phyloP scores from a whole-genome alignment of 1,140 invertebrate species.

The Battus philenor region DNA sequence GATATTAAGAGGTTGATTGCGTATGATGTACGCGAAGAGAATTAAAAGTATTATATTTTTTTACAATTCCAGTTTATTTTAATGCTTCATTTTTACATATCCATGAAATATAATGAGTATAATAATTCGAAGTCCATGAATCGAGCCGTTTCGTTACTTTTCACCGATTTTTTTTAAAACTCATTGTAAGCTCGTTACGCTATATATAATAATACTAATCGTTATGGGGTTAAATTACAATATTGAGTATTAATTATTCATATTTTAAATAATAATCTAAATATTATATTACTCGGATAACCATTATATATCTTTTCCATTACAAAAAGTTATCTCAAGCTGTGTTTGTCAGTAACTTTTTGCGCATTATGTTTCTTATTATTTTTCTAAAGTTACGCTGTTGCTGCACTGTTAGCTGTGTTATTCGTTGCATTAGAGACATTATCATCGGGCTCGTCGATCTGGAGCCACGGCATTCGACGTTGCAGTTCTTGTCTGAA shows the following conservation, averaged over 20 bases:
- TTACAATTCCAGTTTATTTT: slow-evolving; percentile 9
- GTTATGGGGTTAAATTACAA: slow-evolving; percentile 9
- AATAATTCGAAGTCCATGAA: slow-evolving; percentile 10
- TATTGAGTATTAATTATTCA: slow-evolving; percentile 4
- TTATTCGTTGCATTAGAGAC: slow-evolving; percentile 54
- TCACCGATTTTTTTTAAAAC: slow-evolving; percentile 2
- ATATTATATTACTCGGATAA: background rate
- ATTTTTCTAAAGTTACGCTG: slow-evolving; percentile 32
- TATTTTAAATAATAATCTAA: slow-evolving; percentile 3
- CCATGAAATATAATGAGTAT: slow-evolving; percentile 3
- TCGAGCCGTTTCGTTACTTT: slow-evolving; percentile 1
- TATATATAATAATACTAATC: slow-evolving; percentile 3
- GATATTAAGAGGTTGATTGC: too few species aligned
- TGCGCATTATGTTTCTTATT: slow-evolving; percentile 1
- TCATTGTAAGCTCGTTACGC: slow-evolving; percentile 27
- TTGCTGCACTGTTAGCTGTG: slow-evolving; percentile 45
- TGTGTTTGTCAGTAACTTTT: background rate
- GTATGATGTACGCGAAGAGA: too few species aligned
- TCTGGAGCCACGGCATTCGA: slow-evolving; percentile 73
- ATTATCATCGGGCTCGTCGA: slow-evolving; percentile 66
- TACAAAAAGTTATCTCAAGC: background rate
- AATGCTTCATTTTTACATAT: slow-evolving; percentile 2
- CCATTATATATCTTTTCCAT: slow-evolving; percentile 2
- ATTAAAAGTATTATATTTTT: background rate
- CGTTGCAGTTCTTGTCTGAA: slow-evolving; percentile 69